phyloP scores from a whole-genome alignment of 2,113 vertebrate genomes.

The Uropsilus gracilis region DNA sequence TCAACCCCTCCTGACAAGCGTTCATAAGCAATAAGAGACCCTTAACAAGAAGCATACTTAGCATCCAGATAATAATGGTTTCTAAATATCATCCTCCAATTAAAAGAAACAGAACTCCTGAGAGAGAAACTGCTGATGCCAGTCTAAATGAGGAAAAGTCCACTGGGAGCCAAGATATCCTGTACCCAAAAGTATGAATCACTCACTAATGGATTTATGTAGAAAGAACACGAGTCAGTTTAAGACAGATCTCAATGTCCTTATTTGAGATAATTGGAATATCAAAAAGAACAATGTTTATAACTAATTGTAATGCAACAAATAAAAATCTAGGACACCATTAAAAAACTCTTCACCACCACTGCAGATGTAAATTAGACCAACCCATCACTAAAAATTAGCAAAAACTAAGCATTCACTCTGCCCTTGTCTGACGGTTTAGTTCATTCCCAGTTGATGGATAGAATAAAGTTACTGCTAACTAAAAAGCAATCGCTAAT shows the following conservation, averaged over 20 bases:
- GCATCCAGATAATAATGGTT: not conserved
- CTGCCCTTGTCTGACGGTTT: not conserved
- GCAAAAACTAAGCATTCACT: conserved; percentile 27
- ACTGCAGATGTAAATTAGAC: not conserved
- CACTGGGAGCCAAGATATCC: not conserved
- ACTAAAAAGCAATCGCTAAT: conserved; percentile 23
- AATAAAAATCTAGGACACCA: conserved; percentile 26
- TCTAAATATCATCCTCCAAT: conserved; percentile 21
- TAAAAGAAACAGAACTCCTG: not conserved
- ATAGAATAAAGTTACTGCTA: conserved; percentile 14
- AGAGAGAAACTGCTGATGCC: not conserved
- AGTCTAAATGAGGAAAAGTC: not conserved
- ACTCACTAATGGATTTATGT: not conserved
- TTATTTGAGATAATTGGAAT: not conserved
- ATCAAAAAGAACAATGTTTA: not conserved
- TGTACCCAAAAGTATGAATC: not conserved
- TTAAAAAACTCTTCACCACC: not conserved
- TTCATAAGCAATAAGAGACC: not conserved
- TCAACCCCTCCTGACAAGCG: not conserved
- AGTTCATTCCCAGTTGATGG: not conserved
- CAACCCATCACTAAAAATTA: conserved; percentile 1
- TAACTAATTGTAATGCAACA: conserved; percentile 13
- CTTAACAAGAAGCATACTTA: not conserved
- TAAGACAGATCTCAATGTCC: not conserved
- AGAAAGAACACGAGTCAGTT: not conserved